Evolutionary conservation across 2,888 invertebrate genomes (phyloP).

Genomic region (Nebria brevicollis): DNA sequence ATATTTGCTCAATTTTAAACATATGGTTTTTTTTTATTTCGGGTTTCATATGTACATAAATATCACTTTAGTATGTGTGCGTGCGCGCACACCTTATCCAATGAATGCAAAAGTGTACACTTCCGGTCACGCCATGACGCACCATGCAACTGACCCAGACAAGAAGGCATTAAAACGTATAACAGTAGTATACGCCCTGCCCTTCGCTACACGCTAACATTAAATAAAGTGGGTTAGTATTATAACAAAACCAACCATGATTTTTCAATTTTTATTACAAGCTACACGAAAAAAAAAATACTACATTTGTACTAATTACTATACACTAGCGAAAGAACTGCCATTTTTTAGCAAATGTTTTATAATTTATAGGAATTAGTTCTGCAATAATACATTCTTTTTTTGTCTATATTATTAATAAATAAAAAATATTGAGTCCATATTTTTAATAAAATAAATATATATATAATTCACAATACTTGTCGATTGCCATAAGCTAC

Average conservation of each 20-base stretch:
- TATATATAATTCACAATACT: too few species aligned
- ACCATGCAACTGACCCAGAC: background rate
- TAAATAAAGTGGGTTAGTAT: background rate
- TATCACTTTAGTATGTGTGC: background rate
- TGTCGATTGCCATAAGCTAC: too few species aligned
- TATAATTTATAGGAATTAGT: too few species aligned
- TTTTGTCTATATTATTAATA: too few species aligned
- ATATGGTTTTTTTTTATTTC: background rate
- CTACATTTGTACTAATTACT: too few species aligned
- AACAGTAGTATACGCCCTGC: background rate
- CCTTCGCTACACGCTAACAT: background rate
- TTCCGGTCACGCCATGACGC: constrained; percentile 1
- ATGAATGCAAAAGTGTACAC: background rate
- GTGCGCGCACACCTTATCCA: background rate
- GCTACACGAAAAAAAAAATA: too few species aligned
- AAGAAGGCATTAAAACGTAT: background rate
- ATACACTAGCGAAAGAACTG: too few species aligned
- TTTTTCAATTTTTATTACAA: too few species aligned
- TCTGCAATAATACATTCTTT: too few species aligned
- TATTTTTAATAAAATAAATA: too few species aligned
- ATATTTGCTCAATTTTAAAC: background rate
- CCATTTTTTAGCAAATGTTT: too few species aligned
- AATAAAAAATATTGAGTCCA: too few species aligned
- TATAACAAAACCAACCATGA: background rate
- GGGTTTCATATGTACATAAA: background rate